Conservation (phyloP, 2,113 vertebrate species). For the Brachyhypopomus occidentalis region DNA sequence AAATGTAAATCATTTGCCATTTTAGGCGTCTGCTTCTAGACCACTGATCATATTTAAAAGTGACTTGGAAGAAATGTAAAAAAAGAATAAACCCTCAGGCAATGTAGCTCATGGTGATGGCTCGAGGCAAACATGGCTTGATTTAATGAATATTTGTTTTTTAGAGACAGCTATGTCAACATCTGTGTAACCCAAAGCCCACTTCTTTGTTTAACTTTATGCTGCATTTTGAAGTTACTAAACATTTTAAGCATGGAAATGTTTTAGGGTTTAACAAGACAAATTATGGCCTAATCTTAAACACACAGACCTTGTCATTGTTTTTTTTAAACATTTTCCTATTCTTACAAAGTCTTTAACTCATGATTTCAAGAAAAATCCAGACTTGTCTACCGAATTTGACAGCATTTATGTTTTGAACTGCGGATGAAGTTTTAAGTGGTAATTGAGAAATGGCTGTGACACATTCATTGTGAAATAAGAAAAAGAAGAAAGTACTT, state of each 20-base stretch:
- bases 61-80: conserved; percentile 2
- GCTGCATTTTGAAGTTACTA: conserved; percentile 35
- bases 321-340: not conserved
- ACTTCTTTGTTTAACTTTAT: conserved; percentile 7
- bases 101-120: conserved; percentile 3
- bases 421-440: conserved; percentile 31
- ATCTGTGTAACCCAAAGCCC: conserved; percentile 1
- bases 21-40: conserved; percentile 22
- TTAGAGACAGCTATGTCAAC: conserved; percentile 36
- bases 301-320: not conserved
- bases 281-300: not conserved
- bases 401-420: conserved; percentile 12
- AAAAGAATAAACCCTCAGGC: too few species aligned
- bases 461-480: conserved; percentile 33
- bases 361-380: conserved; percentile 2
- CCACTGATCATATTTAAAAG: conserved; percentile 25
- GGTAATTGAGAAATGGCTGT: conserved; percentile 5
- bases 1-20: not conserved
- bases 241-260: conserved; percentile 10
- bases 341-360: not conserved
- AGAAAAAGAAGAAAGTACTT: conserved; percentile 24
- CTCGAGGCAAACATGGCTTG: not conserved
- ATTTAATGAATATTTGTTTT: conserved; percentile 29
- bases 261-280: conserved; percentile 7
- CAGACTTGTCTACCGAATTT: conserved; percentile 3